phyloP scores from a whole-genome alignment of 92 coral and sea anemone genomes.

The Epizoanthus scotinus region DNA sequence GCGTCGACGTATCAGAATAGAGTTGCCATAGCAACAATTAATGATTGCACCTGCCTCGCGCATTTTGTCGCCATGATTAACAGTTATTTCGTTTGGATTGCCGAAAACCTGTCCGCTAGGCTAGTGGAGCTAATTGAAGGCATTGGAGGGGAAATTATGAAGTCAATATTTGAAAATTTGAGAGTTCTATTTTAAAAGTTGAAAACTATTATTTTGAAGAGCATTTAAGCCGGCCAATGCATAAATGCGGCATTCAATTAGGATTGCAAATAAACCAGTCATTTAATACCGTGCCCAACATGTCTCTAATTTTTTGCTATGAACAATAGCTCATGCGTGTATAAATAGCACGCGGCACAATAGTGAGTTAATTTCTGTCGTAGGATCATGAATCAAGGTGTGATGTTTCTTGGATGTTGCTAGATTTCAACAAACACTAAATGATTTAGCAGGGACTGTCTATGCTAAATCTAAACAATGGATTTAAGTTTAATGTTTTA shows the following conservation, averaged over 20 bases:
- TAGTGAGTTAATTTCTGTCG: neutral
- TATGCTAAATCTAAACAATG: too few relatives aligned
- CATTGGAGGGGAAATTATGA: neutral
- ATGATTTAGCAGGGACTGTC: neutral
- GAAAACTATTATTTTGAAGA: neutral
- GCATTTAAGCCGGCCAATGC: neutral
- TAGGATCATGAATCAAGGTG: neutral
- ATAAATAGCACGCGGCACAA: neutral
- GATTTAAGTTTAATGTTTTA: neutral
- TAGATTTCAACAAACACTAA: neutral
- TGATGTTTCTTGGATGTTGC: neutral
- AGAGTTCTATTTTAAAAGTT: neutral
- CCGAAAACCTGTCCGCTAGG: slow-evolving; percentile 17
- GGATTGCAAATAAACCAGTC: neutral
- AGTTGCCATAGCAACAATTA: slow-evolving; percentile 72
- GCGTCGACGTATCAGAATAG: slow-evolving; percentile 63
- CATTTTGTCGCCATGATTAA: slow-evolving; percentile 24
- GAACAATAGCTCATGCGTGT: too few relatives aligned
- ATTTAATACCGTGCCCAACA: neutral
- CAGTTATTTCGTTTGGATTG: neutral
- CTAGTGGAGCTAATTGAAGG: slow-evolving; percentile 12
- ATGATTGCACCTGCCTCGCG: slow-evolving; percentile 71
- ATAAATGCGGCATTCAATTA: too few relatives aligned
- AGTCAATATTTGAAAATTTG: neutral
- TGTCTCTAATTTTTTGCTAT: neutral